A percentile compares a stretch with the other conserved stretches of the same genome.
phyloP scores from a whole-genome alignment of 2,113 vertebrate species.

The Rhipidura dahli region DNA sequence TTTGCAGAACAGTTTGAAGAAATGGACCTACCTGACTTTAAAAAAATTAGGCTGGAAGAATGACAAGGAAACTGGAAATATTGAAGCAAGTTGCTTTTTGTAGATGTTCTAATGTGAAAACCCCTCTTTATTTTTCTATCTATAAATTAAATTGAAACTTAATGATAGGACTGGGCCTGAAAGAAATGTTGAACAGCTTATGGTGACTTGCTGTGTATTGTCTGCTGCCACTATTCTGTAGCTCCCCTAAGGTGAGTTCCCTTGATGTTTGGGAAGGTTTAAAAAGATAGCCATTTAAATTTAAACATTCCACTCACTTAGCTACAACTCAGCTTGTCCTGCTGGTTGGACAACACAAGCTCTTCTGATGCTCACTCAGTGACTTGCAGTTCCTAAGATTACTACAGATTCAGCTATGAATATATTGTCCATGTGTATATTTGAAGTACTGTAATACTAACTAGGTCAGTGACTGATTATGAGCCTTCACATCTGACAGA shows the following conservation, averaged over 20 bases:
- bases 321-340: background rate
- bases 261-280: constrained; percentile 22
- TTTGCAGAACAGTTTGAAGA: constrained; percentile 12
- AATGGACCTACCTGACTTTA: background rate
- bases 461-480: constrained; percentile 1
- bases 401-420: constrained; percentile 4
- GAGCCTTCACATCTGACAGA: constrained; percentile 43
- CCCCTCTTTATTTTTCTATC: constrained; percentile 61
- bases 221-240: background rate
- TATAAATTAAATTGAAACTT: background rate
- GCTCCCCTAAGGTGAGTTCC: background rate
- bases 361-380: background rate
- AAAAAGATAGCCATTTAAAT: constrained; percentile 31
- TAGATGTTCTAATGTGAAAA: constrained; percentile 29
- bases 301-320: constrained; percentile 39
- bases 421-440: constrained; percentile 14
- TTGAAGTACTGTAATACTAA: constrained; percentile 52
- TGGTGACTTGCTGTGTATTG: constrained; percentile 18
- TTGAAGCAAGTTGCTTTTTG: constrained; percentile 29
- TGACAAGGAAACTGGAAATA: background rate
- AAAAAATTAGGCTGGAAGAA: background rate
- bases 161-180: constrained; percentile 21
- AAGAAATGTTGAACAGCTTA: background rate
- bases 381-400: constrained; percentile 2
- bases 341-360: background rate